A percentile compares a stretch with the other conserved stretches of the same genome.
phyloP scores from a whole-genome alignment of 2,888 invertebrate species.

The Andricus quercusramuli region DNA sequence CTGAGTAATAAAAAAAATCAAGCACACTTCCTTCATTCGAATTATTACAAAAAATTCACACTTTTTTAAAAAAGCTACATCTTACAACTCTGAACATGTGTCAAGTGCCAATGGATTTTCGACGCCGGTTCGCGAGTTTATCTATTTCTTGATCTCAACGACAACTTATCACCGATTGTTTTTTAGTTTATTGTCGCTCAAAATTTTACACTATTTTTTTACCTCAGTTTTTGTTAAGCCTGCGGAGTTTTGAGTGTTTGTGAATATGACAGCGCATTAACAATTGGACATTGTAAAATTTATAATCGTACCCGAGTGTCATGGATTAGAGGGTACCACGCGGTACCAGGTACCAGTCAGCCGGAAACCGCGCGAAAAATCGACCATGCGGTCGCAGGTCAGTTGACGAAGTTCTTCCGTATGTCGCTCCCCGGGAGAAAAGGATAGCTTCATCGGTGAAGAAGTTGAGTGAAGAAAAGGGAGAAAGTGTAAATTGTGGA shows the following conservation, averaged over 20 bases:
- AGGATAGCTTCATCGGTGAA: conserved; percentile 38
- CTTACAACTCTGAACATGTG: conserved; percentile 8
- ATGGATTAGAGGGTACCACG: conserved; percentile 32
- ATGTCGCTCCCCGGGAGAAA: conserved; percentile 43
- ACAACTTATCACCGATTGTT: not conserved
- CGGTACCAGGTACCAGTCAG: conserved; percentile 27
- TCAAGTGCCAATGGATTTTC: conserved; percentile 34
- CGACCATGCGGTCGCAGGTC: conserved; percentile 54
- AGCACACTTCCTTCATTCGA: not conserved
- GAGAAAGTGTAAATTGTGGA: conserved; percentile 11
- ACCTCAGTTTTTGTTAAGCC: not conserved
- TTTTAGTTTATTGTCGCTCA: not conserved
- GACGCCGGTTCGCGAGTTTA: conserved; percentile 26
- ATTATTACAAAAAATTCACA: not conserved
- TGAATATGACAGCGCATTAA: not conserved
- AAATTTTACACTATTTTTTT: not conserved
- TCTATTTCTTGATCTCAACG: not conserved
- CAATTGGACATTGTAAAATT: not conserved
- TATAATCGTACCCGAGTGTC: conserved; percentile 13
- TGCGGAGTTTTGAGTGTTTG: not conserved
- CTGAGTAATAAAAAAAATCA: not conserved
- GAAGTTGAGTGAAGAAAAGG: conserved; percentile 14
- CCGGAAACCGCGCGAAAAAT: conserved; percentile 37
- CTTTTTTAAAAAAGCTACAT: not conserved
- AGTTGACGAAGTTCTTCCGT: conserved; percentile 52